Percentiles rank a stretch among this genome's conserved stretches.
These are phyloP conservation scores for Drosophila tripunctata DNA, from an alignment of 2,888 invertebrate species.

Conservation along the genomic window DNA sequence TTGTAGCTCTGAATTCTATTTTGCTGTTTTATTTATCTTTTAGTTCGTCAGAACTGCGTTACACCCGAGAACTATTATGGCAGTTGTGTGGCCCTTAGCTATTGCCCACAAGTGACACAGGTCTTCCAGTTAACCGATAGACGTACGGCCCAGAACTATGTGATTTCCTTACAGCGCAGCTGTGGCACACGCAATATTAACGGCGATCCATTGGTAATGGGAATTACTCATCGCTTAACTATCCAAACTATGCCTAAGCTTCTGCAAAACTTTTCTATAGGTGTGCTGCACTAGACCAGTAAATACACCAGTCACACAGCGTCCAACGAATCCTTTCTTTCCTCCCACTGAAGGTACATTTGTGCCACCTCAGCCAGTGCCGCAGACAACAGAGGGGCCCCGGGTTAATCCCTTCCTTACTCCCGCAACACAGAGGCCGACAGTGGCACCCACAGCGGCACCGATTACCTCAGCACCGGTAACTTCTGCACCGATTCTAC, in stretches of 20 bases:
- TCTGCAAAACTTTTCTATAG: slow-evolving; percentile 40
- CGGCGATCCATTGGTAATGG: slow-evolving; percentile 82
- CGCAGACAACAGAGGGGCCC: neutral
- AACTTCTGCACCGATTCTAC: slow-evolving; percentile 39
- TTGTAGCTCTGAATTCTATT: neutral
- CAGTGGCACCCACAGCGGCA: slow-evolving; percentile 21
- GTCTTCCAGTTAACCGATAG: slow-evolving; percentile 68
- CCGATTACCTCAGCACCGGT: slow-evolving; percentile 36
- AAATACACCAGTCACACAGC: slow-evolving; percentile 47
- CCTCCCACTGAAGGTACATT: slow-evolving; percentile 33
- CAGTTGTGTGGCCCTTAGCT: slow-evolving; percentile 74
- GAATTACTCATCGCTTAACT: neutral
- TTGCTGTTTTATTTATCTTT: neutral
- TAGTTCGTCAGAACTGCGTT: slow-evolving; percentile 74
- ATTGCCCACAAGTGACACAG: slow-evolving; percentile 79
- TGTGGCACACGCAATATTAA: slow-evolving; percentile 79
- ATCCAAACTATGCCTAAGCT: slow-evolving; percentile 10
- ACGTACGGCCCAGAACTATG: slow-evolving; percentile 72
- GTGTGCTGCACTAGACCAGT: slow-evolving; percentile 79
- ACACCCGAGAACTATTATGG: slow-evolving; percentile 82
- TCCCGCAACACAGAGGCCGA: slow-evolving; percentile 8
- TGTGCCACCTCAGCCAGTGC: slow-evolving; percentile 20
- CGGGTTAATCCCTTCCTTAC: slow-evolving; percentile 56
- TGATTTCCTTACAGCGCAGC: slow-evolving; percentile 74
- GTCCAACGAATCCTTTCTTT: slow-evolving; percentile 59